Percentiles rank a stretch among this genome's conserved stretches.
Conservation (phyloP, 1,140 invertebrate genomes). For the Aricia agestis region DNA sequence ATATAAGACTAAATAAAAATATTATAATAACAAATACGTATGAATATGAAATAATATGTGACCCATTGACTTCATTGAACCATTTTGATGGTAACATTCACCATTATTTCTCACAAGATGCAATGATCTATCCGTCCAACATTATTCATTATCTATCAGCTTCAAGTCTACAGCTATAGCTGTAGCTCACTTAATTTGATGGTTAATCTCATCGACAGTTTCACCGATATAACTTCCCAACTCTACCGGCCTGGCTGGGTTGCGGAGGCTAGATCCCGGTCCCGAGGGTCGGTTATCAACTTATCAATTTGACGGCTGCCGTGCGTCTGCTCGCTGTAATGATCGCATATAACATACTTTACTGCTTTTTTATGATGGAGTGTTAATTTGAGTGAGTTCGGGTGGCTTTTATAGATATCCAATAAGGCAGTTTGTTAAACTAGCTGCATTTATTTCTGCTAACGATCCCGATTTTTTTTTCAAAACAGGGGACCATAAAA, state of each 20-base stretch:
- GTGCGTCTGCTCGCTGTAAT: slow-evolving; percentile 22
- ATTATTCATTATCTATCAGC: too few relatives aligned
- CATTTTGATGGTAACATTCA: too few relatives aligned
- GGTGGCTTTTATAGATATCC: slow-evolving; percentile 6
- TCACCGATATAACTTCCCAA: background rate
- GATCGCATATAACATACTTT: slow-evolving; percentile 21
- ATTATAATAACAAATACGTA: too few relatives aligned
- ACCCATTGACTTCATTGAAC: too few relatives aligned
- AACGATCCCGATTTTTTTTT: background rate
- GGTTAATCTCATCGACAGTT: background rate
- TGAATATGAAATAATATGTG: too few relatives aligned
- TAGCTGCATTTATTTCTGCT: background rate
- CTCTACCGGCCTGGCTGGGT: slow-evolving; percentile 16
- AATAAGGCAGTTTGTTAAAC: background rate
- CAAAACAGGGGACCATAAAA: background rate
- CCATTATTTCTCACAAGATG: too few relatives aligned
- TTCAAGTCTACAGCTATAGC: too few relatives aligned
- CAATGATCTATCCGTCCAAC: too few relatives aligned
- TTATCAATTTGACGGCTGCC: slow-evolving; percentile 51
- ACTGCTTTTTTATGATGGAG: slow-evolving; percentile 20
- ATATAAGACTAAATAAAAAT: too few relatives aligned
- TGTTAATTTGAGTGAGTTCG: slow-evolving; percentile 16
- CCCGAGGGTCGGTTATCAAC: slow-evolving; percentile 51
- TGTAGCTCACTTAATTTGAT: background rate
- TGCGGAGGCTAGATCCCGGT: slow-evolving; percentile 30